Conservation (phyloP, 2,113 vertebrate genomes). For the Calidris pugnax region DNA sequence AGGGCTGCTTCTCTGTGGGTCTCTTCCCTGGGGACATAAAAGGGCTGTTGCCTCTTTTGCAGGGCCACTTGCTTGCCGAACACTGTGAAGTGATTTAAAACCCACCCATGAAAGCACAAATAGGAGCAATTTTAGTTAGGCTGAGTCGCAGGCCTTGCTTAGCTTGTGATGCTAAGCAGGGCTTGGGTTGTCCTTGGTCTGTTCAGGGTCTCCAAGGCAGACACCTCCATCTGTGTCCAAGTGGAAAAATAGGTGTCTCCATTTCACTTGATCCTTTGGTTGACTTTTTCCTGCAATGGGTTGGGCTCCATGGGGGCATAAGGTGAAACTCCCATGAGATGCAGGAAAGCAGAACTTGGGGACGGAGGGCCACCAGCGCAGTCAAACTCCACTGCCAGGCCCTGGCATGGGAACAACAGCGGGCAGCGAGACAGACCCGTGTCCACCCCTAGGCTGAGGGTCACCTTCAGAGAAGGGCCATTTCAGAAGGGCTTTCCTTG, state of each 20-base stretch:
- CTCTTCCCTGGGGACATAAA: not conserved
- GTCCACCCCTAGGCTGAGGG: not conserved
- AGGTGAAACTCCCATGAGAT: not conserved
- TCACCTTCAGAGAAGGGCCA: not conserved
- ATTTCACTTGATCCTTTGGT: not conserved
- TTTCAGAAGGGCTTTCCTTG: not conserved
- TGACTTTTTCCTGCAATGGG: not conserved
- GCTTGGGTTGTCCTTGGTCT: not conserved
- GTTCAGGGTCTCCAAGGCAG: not conserved
- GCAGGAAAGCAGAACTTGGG: not conserved
- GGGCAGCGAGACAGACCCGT: not conserved
- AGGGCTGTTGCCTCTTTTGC: not conserved
- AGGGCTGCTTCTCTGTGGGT: not conserved
- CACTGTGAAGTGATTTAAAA: not conserved
- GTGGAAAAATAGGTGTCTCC: not conserved
- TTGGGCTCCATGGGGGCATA: not conserved
- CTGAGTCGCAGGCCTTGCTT: not conserved
- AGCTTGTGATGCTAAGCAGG: not conserved
- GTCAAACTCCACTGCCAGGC: not conserved
- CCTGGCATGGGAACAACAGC: not conserved
- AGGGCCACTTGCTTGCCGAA: not conserved
- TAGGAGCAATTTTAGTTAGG: not conserved
- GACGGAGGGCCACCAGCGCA: not conserved
- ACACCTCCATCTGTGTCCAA: not conserved
- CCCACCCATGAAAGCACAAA: not conserved